A percentile compares a stretch with the other conserved stretches of the same genome.
Evolutionary conservation across 2,797 vertebrate genomes (phyloP).

Genomic region (Alfaro cultratus): DNA sequence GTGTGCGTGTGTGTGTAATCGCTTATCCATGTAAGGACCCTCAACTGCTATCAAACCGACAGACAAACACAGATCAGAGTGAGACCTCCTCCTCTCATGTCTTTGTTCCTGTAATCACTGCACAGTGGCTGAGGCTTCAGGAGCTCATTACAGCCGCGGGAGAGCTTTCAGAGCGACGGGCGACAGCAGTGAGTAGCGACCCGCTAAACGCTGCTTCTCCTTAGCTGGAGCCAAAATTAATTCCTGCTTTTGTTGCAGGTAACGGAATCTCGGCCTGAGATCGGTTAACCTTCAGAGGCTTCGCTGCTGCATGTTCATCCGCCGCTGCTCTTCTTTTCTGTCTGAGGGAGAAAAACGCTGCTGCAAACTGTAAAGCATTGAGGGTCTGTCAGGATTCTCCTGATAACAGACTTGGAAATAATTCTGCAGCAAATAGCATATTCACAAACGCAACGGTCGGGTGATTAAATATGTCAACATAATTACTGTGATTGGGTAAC

Average conservation of each 20-base stretch:
- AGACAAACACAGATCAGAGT: constrained; percentile 1
- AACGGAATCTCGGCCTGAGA: neutral
- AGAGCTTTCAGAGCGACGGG: constrained; percentile 1
- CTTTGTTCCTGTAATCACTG: constrained; percentile 5
- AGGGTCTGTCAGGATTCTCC: neutral
- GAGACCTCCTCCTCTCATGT: constrained; percentile 13
- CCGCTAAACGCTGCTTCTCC: neutral
- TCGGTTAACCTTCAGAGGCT: neutral
- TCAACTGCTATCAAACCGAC: neutral
- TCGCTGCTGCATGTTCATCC: neutral
- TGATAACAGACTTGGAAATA: neutral
- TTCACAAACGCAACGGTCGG: neutral
- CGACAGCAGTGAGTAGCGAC: neutral
- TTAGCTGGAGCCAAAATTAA: constrained; percentile 3
- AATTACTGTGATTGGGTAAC: neutral
- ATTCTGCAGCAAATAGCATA: neutral
- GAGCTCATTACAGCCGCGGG: constrained; percentile 18
- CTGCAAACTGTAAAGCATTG: neutral
- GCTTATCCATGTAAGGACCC: neutral
- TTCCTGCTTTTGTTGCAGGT: constrained; percentile 18
- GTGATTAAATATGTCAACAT: neutral
- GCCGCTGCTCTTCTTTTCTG: neutral
- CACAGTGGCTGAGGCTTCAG: neutral
- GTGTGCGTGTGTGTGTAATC: neutral
- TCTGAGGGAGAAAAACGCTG: neutral